Percentiles rank a stretch among this genome's conserved stretches.
Evolutionary conservation across 2,113 vertebrate genomes (phyloP).

Genomic region (Trochalopteron elliotii): DNA sequence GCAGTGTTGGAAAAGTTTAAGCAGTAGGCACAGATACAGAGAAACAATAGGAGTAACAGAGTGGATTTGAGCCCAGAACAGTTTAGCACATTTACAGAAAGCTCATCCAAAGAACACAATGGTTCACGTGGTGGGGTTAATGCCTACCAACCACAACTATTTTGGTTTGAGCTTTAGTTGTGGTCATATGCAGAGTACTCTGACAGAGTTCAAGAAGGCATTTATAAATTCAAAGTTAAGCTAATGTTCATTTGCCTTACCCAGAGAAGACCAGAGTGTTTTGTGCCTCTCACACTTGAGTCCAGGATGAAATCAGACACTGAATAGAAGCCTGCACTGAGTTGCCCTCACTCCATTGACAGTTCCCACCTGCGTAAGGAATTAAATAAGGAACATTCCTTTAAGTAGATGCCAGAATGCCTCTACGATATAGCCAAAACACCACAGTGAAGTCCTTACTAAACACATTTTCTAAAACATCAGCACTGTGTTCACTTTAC

Average conservation of each 20-base stretch:
- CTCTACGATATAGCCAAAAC: neutral
- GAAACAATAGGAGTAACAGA: neutral
- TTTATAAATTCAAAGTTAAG: neutral
- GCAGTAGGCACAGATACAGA: neutral
- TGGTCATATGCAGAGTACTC: neutral
- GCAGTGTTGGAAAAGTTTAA: neutral
- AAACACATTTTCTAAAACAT: neutral
- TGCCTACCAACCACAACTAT: conserved; percentile 11
- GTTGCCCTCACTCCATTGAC: neutral
- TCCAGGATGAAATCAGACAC: neutral
- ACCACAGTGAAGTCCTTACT: neutral
- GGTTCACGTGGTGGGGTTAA: neutral
- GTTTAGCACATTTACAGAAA: conserved; percentile 13
- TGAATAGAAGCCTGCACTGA: neutral
- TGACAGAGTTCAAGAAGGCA: neutral
- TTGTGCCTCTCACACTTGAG: neutral
- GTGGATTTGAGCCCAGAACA: conserved; percentile 1
- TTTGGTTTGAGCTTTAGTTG: neutral
- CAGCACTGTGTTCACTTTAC: neutral
- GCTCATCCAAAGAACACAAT: neutral
- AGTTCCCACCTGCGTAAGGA: neutral
- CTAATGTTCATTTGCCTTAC: neutral
- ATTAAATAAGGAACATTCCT: neutral
- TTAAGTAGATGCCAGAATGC: neutral
- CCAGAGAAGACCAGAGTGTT: neutral